Evolutionary conservation across 2,888 invertebrate species (phyloP).

Genomic region (Mythimna ferrago): DNA sequence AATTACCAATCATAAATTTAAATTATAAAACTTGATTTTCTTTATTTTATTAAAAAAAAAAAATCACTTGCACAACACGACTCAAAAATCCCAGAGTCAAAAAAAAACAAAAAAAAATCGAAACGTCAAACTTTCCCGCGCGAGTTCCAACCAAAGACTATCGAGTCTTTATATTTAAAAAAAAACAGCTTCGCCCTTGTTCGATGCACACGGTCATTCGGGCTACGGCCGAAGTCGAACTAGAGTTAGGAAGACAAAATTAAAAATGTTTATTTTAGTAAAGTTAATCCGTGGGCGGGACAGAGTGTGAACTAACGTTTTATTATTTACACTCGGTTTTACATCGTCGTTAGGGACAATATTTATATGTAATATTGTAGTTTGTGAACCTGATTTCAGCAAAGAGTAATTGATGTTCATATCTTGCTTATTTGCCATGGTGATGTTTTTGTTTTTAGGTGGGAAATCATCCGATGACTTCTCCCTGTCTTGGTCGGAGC

Average conservation of each 20-base stretch:
- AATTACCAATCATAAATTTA: conserved; percentile 8
- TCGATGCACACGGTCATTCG: conserved; percentile 56
- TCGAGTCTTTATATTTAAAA: conserved; percentile 38
- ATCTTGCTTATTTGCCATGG: too few relatives aligned
- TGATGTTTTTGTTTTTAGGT: too few relatives aligned
- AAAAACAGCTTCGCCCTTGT: conserved; percentile 35
- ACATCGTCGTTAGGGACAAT: conserved; percentile 29
- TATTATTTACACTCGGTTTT: conserved; percentile 62
- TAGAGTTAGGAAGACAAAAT: conserved; percentile 66
- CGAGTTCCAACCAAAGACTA: conserved; percentile 20
- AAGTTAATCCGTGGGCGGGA: conserved; percentile 72
- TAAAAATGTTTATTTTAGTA: conserved; percentile 78
- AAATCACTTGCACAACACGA: conserved; percentile 22
- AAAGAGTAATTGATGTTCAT: too few relatives aligned
- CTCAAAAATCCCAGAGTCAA: not conserved
- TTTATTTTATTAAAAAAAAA: not conserved
- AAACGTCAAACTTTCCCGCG: conserved; percentile 58
- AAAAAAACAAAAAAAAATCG: not conserved
- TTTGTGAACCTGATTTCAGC: too few relatives aligned
- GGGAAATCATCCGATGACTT: too few relatives aligned
- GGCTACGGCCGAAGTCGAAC: conserved; percentile 67
- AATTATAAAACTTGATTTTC: not conserved
- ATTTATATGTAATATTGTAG: not conserved
- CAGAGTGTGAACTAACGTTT: conserved; percentile 64
- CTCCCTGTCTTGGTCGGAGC: too few relatives aligned